These are phyloP conservation scores for Thymallus thymallus DNA, from an alignment of 2,113 vertebrate genomes.

Conservation along the genomic window DNA sequence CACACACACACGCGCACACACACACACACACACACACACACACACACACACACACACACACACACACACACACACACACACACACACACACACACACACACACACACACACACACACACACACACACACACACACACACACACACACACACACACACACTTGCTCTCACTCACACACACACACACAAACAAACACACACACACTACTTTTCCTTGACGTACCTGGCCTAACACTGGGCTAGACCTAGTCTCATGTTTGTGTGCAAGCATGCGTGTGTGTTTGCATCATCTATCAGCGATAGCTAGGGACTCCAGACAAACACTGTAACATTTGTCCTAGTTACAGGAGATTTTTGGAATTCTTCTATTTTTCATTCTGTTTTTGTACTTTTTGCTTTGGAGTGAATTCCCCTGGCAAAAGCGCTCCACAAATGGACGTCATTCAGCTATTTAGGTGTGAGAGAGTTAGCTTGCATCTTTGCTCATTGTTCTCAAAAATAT, in stretches of 20 bases:
- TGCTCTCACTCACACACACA: no score
- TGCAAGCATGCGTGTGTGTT: neutral
- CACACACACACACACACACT: no score
- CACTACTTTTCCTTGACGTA: no score
- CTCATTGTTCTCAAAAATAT: slow-evolving; percentile 37
- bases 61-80: no score
- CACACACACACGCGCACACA: no score
- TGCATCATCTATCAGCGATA: neutral
- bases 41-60: no score
- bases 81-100: no score
- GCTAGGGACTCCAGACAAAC: neutral
- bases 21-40: no score
- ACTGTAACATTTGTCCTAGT: neutral
- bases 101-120: no score
- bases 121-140: neutral
- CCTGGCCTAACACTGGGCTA: no score
- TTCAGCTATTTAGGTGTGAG: neutral
- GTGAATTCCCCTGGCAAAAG: neutral
- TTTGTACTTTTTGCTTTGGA: neutral
- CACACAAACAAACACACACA: no score
- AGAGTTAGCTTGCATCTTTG: slow-evolving; percentile 11
- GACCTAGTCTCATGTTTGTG: neutral
- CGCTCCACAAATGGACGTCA: neutral
- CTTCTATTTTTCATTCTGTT: no score
- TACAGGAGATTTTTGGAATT: neutral